phyloP scores from a whole-genome alignment of 2,888 invertebrate species.

The Leistus spinibarbis region DNA sequence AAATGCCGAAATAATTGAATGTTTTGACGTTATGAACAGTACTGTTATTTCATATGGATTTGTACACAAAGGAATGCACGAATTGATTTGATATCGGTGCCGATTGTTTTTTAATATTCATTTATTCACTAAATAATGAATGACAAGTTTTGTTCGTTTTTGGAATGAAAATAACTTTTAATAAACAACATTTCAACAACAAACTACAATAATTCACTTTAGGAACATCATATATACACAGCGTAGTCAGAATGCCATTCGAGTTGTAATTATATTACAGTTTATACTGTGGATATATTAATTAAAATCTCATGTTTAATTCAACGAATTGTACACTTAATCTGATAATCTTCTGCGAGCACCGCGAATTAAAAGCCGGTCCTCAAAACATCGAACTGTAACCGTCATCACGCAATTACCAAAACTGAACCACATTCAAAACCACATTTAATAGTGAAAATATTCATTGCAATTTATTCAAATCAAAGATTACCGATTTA shows the following conservation, averaged over 20 bases:
- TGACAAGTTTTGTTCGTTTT: too few species aligned
- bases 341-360: slow-evolving; percentile 56
- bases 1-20: background rate
- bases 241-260: background rate
- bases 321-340: slow-evolving; percentile 58
- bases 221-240: background rate
- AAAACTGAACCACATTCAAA: too few species aligned
- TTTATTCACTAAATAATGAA: too few species aligned
- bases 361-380: slow-evolving; percentile 56
- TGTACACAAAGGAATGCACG: background rate
- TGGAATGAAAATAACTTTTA: background rate
- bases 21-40: too few species aligned
- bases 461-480: background rate
- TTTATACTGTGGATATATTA: slow-evolving; percentile 52
- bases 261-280: slow-evolving; percentile 27
- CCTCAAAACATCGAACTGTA: slow-evolving; percentile 37
- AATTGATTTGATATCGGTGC: too few species aligned
- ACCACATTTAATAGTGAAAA: background rate
- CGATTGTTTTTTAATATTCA: too few species aligned
- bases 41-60: background rate
- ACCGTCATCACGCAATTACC: background rate
- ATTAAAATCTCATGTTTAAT: slow-evolving; percentile 59
- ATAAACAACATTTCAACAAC: background rate
- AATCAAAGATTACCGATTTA: too few species aligned
- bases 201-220: background rate